Base-by-base conservation (phyloP, 1,140 invertebrate species). In the Pachyrhynchus sulphureomaculatus region DNA sequence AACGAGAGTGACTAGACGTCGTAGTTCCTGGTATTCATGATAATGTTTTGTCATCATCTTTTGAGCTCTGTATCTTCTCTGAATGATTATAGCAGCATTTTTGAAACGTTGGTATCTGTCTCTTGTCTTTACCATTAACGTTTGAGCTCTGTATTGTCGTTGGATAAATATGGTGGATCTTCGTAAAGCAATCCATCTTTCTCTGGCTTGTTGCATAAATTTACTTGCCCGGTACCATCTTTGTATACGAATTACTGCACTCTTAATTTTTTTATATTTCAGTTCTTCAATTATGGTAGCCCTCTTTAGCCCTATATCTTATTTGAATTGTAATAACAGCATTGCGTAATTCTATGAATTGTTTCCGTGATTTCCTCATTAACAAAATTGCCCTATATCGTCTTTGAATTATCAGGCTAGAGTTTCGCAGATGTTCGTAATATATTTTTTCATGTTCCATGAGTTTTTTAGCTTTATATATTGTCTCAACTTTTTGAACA, bases 191-290 rank as follows among this genome's bases (percentile, higher is more conserved):
- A 76, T 39, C 47, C 75, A 77, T 20, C 36, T 24, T 8, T 21
- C 44, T 61, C 62, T 26, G 17, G 65, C 8, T 1, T 52, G 33
- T 59, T 73, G 67, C 47, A 68, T 63, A 0, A 49, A 15, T 42
- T 70, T 68, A 23, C 72, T 68, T 10, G 75, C 69, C 70, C 72
- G 78, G 59, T 76, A 80, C 64, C 74, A 74, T 2, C 33, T 70
- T 69, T 87, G 84, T 32, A 86, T 72, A 1, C 61, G 39, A 10
- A 75, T 65, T 15, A 72, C 74, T 8, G 78, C 72, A 2, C 69
- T 63, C 58, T 72, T 75, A 5, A 79, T 61, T 4, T 68, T 57
- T 1, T 80, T 5, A 59, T 81, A 86, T 17, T 71, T 37, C 9
- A 72, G 53, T 64, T 77, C 71, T 9, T 71, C 66, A 33, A 62